A percentile compares a stretch with the other conserved stretches of the same genome.
Conservation (phyloP, 1,140 invertebrate species). For the Apocrypta bakeri region DNA sequence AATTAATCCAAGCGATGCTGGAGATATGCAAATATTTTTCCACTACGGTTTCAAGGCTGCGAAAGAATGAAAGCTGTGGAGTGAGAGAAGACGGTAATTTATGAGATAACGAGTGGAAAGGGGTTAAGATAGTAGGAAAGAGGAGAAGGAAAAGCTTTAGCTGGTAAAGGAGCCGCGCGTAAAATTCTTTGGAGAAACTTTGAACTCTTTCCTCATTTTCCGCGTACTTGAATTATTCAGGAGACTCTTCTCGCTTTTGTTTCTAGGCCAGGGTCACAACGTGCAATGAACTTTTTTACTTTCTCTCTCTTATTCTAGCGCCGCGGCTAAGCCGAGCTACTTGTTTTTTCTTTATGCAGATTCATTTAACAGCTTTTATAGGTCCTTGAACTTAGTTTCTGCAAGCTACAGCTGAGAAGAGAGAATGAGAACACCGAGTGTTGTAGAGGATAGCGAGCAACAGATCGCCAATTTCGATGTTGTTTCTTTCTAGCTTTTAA, state of each 20-base stretch:
- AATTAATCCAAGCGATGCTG: slow-evolving; percentile 33
- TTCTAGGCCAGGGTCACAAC: slow-evolving; percentile 73
- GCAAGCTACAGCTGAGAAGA: neutral
- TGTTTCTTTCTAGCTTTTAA: too few relatives aligned
- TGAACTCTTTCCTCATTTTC: slow-evolving; percentile 74
- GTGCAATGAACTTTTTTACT: slow-evolving; percentile 61
- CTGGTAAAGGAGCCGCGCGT: slow-evolving; percentile 53
- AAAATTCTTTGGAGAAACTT: slow-evolving; percentile 72
- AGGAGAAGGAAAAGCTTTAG: neutral
- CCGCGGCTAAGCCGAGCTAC: neutral
- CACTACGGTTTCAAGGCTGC: neutral
- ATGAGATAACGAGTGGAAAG: slow-evolving; percentile 45
- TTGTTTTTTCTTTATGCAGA: slow-evolving; percentile 15
- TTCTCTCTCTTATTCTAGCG: neutral
- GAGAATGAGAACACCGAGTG: too few relatives aligned
- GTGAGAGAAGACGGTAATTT: slow-evolving; percentile 40
- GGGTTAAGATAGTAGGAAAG: slow-evolving; percentile 31
- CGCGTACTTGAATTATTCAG: slow-evolving; percentile 74
- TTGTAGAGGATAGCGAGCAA: too few relatives aligned
- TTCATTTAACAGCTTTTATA: slow-evolving; percentile 13
- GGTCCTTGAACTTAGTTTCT: slow-evolving; percentile 12
- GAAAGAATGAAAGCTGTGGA: slow-evolving; percentile 35
- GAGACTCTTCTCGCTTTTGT: slow-evolving; percentile 72
- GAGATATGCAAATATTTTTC: slow-evolving; percentile 51
- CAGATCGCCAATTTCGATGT: too few relatives aligned